Evolutionary conservation across 1,140 invertebrate genomes (phyloP).

Genomic region (Ceratosolen fusciceps): DNA sequence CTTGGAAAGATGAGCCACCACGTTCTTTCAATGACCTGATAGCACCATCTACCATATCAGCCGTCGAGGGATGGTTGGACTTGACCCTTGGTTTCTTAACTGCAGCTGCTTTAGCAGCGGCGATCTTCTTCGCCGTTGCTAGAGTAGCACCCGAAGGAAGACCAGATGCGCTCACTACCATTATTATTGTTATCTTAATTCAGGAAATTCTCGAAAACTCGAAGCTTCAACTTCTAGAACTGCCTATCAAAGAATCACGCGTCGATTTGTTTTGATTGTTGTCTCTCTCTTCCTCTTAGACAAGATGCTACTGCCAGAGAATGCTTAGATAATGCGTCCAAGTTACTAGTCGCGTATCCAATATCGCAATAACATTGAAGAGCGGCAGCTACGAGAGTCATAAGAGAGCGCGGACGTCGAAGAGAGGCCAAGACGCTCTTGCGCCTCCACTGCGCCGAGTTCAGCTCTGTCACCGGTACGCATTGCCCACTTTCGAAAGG

Average conservation of each 20-base stretch:
- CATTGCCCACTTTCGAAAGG: constrained; percentile 9
- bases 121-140: constrained; percentile 39
- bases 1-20: constrained; percentile 74
- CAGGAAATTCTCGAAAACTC: neutral
- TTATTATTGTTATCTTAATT: neutral
- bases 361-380: neutral
- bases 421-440: constrained; percentile 48
- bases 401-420: constrained; percentile 52
- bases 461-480: constrained; percentile 42
- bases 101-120: constrained; percentile 31
- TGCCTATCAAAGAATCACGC: neutral
- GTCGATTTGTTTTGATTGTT: neutral
- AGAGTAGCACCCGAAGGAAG: constrained; percentile 34
- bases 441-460: constrained; percentile 5
- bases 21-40: constrained; percentile 75
- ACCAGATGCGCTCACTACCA: constrained; percentile 1
- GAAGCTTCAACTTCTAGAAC: neutral
- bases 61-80: constrained; percentile 70
- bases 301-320: neutral
- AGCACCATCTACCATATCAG: constrained; percentile 74
- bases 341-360: neutral
- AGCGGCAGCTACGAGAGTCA: constrained; percentile 34
- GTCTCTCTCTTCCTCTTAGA: neutral
- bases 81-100: constrained; percentile 67
- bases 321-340: neutral